A percentile compares a stretch with the other conserved stretches of the same genome.
phyloP scores from a whole-genome alignment of 2,113 vertebrate species.

The Calonectris borealis region DNA sequence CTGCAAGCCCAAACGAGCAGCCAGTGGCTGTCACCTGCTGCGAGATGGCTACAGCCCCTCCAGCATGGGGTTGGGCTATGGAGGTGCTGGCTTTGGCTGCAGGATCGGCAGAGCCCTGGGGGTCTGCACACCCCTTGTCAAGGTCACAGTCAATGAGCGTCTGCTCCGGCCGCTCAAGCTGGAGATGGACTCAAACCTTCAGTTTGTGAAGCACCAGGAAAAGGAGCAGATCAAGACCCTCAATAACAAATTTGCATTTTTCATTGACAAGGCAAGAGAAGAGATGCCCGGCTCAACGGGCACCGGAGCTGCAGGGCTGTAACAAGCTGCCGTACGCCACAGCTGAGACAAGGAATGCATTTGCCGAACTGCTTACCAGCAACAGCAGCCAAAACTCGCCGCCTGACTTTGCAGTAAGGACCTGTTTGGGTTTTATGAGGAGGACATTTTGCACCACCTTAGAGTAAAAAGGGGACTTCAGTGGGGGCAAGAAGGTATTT shows the following conservation, averaged over 20 bases:
- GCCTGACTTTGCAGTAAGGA: not conserved
- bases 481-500: not conserved
- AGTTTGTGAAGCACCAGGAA: conserved; percentile 73
- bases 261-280: conserved; percentile 80
- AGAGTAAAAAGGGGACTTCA: not conserved
- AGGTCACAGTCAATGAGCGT: conserved; percentile 43
- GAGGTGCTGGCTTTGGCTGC: conserved; percentile 13
- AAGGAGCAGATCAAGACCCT: conserved; percentile 83
- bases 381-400: not conserved
- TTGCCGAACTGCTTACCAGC: not conserved
- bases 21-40: not conserved
- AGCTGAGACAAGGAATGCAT: not conserved
- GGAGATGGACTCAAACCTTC: conserved; percentile 66
- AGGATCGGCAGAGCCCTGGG: not conserved
- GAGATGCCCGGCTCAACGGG: not conserved
- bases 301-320: not conserved
- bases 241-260: conserved; percentile 79
- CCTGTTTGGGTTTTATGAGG: not conserved
- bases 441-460: not conserved
- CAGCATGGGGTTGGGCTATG: not conserved
- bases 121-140: not conserved
- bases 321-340: not conserved
- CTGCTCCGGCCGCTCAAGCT: conserved; percentile 40
- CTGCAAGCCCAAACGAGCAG: not conserved
- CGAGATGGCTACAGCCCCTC: not conserved